Percentiles rank a stretch among this genome's conserved stretches.
phyloP scores from a whole-genome alignment of 2,888 invertebrate genomes.

The Nemurella pictetii region DNA sequence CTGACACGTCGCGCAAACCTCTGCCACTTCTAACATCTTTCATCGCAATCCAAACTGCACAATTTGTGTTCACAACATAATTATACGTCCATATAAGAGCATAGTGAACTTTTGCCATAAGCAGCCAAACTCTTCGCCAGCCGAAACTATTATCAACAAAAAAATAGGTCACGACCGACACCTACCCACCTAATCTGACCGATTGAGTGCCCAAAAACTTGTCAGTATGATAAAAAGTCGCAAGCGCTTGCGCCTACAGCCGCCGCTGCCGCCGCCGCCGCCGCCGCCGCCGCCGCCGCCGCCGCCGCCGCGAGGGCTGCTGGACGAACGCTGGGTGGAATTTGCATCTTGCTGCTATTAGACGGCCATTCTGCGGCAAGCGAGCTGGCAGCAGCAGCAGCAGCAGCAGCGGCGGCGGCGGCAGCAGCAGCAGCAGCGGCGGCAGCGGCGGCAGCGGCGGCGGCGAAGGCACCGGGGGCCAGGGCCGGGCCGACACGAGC shows the following conservation, averaged over 20 bases:
- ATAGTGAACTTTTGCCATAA: background rate
- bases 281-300: background rate
- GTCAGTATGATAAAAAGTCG: constrained; percentile 12
- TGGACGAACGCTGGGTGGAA: background rate
- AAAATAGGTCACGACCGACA: constrained; percentile 19
- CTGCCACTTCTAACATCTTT: no score
- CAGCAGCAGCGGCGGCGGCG: background rate
- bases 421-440: background rate
- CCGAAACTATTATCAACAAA: background rate
- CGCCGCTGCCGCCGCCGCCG: background rate
- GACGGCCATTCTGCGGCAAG: background rate
- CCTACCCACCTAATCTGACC: constrained; percentile 21
- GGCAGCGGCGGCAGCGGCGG: no score
- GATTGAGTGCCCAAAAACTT: background rate
- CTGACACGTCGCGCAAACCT: no score
- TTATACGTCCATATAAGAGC: background rate
- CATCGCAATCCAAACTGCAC: background rate
- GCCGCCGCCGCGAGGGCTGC: background rate
- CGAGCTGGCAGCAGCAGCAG: background rate
- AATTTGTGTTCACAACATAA: background rate
- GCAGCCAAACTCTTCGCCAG: background rate
- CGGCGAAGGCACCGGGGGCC: background rate
- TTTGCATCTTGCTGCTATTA: constrained; percentile 9
- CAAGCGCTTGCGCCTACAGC: background rate
- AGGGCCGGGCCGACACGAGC: constrained; percentile 13